A percentile compares a stretch with the other conserved stretches of the same genome.
These are phyloP conservation scores for Gonioctena quinquepunctata DNA, from an alignment of 1,140 invertebrate species.

Conservation along the genomic window DNA sequence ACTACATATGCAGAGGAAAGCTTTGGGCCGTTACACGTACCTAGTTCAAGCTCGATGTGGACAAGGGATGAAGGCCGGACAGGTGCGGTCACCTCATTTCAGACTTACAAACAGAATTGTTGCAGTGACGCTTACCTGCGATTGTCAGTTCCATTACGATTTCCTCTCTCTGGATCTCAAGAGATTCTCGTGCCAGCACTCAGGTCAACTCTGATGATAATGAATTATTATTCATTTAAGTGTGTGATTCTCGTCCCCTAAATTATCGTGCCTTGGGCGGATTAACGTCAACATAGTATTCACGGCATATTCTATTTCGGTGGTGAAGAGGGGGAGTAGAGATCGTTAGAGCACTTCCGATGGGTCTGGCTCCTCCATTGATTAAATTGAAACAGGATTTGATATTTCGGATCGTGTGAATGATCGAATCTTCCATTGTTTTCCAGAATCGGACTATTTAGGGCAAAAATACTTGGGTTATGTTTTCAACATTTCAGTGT, in stretches of 20 bases:
- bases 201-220: constrained; percentile 6
- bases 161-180: constrained; percentile 15
- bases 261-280: not conserved
- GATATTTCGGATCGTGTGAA: no score
- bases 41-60: constrained; percentile 34
- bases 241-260: not conserved
- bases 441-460: no score
- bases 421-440: no score
- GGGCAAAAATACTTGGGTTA: no score
- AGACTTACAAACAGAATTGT: constrained; percentile 43
- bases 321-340: no score
- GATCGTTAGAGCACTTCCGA: no score
- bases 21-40: constrained; percentile 5
- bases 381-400: no score
- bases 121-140: constrained; percentile 40
- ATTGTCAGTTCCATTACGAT: constrained; percentile 34
- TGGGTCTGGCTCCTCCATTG: no score
- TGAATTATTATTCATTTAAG: not conserved
- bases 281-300: not conserved
- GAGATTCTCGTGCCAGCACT: not conserved
- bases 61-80: constrained; percentile 30
- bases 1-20: constrained; percentile 19
- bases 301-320: no score
- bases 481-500: no score
- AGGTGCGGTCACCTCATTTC: constrained; percentile 32